Percentiles rank a stretch among this genome's conserved stretches.
phyloP scores from a whole-genome alignment of 1,140 invertebrate species.

The Laupala kohalensis region DNA sequence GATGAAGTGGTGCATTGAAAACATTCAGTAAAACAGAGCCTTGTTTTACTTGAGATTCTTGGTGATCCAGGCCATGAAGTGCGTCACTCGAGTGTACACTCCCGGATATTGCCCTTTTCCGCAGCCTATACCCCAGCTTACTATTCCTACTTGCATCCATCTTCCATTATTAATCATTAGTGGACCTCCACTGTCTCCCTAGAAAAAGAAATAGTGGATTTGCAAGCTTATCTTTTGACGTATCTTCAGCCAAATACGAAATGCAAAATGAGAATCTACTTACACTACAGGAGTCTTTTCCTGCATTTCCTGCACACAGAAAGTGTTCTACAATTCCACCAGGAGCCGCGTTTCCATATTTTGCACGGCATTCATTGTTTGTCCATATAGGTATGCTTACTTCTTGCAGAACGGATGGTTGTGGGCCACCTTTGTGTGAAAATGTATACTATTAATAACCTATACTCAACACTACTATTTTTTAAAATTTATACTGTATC shows the following conservation, averaged over 20 bases:
- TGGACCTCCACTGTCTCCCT: conserved; percentile 88
- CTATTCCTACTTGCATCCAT: conserved; percentile 77
- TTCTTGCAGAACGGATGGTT: conserved; percentile 66
- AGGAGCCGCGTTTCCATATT: conserved; percentile 73
- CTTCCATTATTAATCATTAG: conserved; percentile 62
- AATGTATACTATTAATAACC: too few relatives aligned
- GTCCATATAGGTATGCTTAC: conserved; percentile 73
- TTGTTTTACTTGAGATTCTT: conserved; percentile 46
- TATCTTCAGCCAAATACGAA: background rate
- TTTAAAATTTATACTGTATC: too few relatives aligned
- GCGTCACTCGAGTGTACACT: conserved; percentile 65
- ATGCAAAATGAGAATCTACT: conserved; percentile 26
- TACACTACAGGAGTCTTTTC: conserved; percentile 80
- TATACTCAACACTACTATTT: too few relatives aligned
- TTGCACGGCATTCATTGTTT: conserved; percentile 59
- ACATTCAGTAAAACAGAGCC: background rate
- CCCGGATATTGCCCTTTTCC: conserved; percentile 83
- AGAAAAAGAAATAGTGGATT: conserved; percentile 19
- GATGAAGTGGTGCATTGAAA: too few relatives aligned
- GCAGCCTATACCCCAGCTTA: conserved; percentile 88
- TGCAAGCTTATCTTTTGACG: background rate
- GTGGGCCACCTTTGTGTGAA: conserved; percentile 51
- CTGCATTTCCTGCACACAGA: conserved; percentile 67
- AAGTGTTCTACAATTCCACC: conserved; percentile 78
- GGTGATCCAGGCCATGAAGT: conserved; percentile 65